These are phyloP conservation scores for Nasonia oneida DNA, from an alignment of 2,888 invertebrate genomes.

Conservation along the genomic window DNA sequence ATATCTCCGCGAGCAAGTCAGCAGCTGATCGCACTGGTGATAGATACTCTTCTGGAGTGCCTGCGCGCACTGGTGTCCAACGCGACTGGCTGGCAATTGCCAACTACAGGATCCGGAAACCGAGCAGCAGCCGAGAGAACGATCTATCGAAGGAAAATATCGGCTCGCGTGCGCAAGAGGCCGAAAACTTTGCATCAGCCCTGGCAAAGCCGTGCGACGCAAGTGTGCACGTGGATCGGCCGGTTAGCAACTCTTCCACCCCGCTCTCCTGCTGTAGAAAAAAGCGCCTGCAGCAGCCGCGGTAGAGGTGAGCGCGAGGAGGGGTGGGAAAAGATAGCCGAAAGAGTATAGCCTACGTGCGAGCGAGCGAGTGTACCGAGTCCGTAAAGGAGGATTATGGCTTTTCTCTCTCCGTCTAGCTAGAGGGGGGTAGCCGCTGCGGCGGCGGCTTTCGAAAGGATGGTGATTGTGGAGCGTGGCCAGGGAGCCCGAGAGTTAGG, in stretches of 20 bases:
- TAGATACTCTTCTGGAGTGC: not conserved
- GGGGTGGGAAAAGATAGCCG: conserved; percentile 24
- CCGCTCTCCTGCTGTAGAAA: not conserved
- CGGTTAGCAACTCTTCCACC: not conserved
- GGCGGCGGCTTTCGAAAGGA: conserved; percentile 77
- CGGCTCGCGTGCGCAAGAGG: conserved; percentile 37
- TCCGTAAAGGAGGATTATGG: conserved; percentile 74
- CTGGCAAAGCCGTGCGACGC: conserved; percentile 35
- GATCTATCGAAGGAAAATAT: not conserved
- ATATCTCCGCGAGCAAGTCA: too few species aligned
- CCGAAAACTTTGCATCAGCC: conserved; percentile 60
- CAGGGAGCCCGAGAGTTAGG: conserved; percentile 76
- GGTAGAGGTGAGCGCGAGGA: not conserved
- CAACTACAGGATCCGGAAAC: too few species aligned
- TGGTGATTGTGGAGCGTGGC: conserved; percentile 78
- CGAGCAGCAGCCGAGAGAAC: too few species aligned
- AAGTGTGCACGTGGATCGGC: conserved; percentile 7
- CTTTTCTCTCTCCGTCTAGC: conserved; percentile 57
- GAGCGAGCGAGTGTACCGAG: not conserved
- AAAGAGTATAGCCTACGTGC: not conserved
- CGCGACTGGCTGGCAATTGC: not conserved
- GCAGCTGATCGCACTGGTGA: not conserved
- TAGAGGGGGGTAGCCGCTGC: conserved; percentile 49
- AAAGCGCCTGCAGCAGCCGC: conserved; percentile 7
- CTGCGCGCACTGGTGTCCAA: not conserved